Evolutionary conservation across 2,797 vertebrate genomes (phyloP).

Genomic region (Toxotes lorentzi): DNA sequence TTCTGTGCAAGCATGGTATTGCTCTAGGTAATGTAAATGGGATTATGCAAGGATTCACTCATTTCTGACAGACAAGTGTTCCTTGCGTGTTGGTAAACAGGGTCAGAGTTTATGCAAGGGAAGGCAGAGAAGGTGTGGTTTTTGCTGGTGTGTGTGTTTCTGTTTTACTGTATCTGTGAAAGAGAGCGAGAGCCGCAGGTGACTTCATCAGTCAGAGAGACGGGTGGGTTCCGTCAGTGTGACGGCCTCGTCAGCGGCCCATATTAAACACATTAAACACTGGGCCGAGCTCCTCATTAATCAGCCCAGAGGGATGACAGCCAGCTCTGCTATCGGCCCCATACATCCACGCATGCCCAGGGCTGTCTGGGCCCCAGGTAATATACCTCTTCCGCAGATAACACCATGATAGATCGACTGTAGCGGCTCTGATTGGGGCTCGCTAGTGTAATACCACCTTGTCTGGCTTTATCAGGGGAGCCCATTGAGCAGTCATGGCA

Average conservation of each 20-base stretch:
- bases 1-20: neutral
- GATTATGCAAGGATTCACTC: conserved; percentile 3
- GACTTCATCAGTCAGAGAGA: conserved; percentile 84
- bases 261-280: conserved; percentile 89
- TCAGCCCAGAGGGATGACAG: conserved; percentile 84
- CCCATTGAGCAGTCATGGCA: conserved; percentile 64
- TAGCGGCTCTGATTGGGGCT: conserved; percentile 80
- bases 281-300: conserved; percentile 82
- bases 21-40: conserved; percentile 6
- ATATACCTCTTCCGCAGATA: conserved; percentile 84
- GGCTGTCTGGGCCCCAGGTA: conserved; percentile 81
- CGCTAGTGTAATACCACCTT: conserved; percentile 83
- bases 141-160: conserved; percentile 5
- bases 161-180: conserved; percentile 57
- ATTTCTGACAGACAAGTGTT: conserved; percentile 17
- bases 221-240: conserved; percentile 77
- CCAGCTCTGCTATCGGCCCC: conserved; percentile 77
- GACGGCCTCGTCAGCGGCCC: conserved; percentile 83
- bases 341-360: conserved; percentile 78
- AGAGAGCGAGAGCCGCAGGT: conserved; percentile 59
- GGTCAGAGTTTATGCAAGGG: neutral
- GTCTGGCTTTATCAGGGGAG: conserved; percentile 80
- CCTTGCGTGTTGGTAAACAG: conserved; percentile 28
- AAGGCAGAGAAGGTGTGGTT: conserved; percentile 3
- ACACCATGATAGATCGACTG: conserved; percentile 86